Conservation (phyloP, 1,140 invertebrate species). For the Heliconius congener region DNA sequence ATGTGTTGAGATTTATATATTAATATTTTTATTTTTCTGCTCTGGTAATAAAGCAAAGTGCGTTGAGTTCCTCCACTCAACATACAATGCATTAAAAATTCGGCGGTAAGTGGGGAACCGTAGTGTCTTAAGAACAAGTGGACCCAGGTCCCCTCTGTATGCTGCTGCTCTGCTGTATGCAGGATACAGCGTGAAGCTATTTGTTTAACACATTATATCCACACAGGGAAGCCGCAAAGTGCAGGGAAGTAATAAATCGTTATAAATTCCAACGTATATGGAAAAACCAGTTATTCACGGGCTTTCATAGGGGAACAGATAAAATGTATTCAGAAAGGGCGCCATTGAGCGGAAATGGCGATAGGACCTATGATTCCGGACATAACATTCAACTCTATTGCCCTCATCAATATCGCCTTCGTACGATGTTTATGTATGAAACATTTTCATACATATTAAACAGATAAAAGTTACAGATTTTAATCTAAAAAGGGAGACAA, state of each 20-base stretch:
- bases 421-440: not conserved
- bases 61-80: too few species aligned
- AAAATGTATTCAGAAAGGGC: conserved; percentile 1
- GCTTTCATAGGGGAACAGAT: conserved; percentile 13
- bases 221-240: not conserved
- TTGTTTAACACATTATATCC: too few species aligned
- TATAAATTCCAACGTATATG: not conserved
- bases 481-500: not conserved
- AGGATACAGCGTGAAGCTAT: too few species aligned
- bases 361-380: conserved; percentile 16
- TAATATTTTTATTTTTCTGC: too few species aligned
- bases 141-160: too few species aligned
- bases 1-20: too few species aligned
- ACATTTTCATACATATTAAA: not conserved
- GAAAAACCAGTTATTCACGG: conserved; percentile 18
- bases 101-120: too few species aligned
- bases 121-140: too few species aligned
- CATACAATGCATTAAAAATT: too few species aligned
- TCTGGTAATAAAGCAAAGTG: too few species aligned
- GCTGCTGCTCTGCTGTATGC: too few species aligned
- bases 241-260: conserved; percentile 4
- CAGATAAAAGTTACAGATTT: not conserved
- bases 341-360: conserved; percentile 16
- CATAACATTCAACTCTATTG: conserved; percentile 7
- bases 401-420: not conserved